Evolutionary conservation across 1,140 invertebrate genomes (phyloP).

Genomic region (Bombus sibiricus): DNA sequence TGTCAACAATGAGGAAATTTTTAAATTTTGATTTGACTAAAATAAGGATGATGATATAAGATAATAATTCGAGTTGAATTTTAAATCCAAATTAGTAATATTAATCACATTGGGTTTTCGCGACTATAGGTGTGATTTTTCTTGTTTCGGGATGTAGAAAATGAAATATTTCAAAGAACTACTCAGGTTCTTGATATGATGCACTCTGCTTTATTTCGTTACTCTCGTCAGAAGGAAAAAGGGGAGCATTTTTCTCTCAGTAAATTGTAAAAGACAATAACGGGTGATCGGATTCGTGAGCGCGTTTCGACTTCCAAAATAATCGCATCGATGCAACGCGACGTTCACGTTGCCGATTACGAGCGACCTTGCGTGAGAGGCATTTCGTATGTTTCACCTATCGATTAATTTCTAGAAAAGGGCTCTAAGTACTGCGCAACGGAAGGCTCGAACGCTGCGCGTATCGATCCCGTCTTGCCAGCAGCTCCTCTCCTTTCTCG

Average conservation of each 20-base stretch:
- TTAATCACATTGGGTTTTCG: not conserved
- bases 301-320: not conserved
- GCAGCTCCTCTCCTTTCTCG: slow-evolving; percentile 47
- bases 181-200: too few species aligned
- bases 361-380: not conserved
- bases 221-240: too few species aligned
- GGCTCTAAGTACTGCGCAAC: slow-evolving; percentile 55
- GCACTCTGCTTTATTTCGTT: too few species aligned
- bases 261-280: not conserved
- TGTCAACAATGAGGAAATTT: not conserved
- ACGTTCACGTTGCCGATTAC: too few species aligned
- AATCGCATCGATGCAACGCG: not conserved
- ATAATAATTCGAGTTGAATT: too few species aligned
- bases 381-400: slow-evolving; percentile 42
- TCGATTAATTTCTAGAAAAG: slow-evolving; percentile 59
- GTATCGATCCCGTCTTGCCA: slow-evolving; percentile 58
- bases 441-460: slow-evolving; percentile 55
- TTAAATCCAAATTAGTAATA: not conserved
- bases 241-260: not conserved
- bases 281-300: not conserved
- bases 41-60: not conserved
- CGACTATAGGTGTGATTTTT: fast-evolving
- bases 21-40: not conserved
- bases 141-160: too few species aligned
- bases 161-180: too few species aligned